These are phyloP conservation scores for Ochropacha duplaris DNA, from an alignment of 2,888 invertebrate species.

Conservation along the genomic window DNA sequence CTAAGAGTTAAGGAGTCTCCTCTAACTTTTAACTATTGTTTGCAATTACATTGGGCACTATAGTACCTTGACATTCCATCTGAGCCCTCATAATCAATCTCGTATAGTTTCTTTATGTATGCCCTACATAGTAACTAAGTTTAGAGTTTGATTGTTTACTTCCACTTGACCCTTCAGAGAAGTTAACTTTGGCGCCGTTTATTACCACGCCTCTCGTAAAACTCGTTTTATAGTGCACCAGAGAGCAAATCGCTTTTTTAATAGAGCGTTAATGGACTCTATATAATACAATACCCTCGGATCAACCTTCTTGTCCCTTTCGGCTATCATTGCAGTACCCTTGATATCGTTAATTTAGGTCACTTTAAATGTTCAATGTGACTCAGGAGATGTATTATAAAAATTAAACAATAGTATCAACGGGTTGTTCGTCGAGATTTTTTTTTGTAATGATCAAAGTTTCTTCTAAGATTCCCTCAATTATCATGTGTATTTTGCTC, in stretches of 20 bases:
- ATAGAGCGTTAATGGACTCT: conserved; percentile 59
- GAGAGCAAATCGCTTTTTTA: conserved; percentile 60
- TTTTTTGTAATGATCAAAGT: too few species aligned
- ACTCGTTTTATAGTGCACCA: conserved; percentile 52
- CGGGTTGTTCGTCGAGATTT: too few species aligned
- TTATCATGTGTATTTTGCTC: too few species aligned
- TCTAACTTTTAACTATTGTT: too few species aligned
- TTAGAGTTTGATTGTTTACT: conserved; percentile 50
- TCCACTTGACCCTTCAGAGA: conserved; percentile 55
- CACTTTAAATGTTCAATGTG: too few species aligned
- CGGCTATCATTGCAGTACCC: conserved; percentile 18
- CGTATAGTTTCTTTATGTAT: conserved; percentile 28
- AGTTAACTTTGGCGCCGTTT: conserved; percentile 51
- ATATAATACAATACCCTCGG: conserved; percentile 29
- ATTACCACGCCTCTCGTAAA: conserved; percentile 57
- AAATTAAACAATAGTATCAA: too few species aligned
- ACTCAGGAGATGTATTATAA: too few species aligned
- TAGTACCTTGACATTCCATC: background rate
- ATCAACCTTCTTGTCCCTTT: conserved; percentile 16
- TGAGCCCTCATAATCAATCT: background rate
- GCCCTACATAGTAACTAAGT: conserved; percentile 32
- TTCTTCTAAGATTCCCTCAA: too few species aligned
- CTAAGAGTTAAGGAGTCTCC: too few species aligned
- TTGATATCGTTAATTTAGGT: background rate
- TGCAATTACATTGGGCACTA: too few species aligned